Evolutionary conservation across 2,113 vertebrate species (phyloP).

Genomic region (Oenanthe melanoleuca): DNA sequence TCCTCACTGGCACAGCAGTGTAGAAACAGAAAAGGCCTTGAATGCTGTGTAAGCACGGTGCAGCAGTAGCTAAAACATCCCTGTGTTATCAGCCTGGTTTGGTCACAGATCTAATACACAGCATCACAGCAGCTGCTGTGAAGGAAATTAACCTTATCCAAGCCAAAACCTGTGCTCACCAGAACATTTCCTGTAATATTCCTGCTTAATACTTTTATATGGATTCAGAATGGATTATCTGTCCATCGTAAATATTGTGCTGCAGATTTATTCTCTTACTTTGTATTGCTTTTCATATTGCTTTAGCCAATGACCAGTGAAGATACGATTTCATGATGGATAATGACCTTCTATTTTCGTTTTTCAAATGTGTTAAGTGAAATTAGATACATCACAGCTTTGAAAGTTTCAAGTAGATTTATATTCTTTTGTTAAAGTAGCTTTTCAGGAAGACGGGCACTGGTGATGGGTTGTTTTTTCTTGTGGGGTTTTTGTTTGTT

Average conservation of each 20-base stretch:
- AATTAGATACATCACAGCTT: neutral
- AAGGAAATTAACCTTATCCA: neutral
- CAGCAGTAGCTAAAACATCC: neutral
- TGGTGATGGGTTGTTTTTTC: neutral
- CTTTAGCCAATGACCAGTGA: neutral
- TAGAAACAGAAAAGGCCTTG: neutral
- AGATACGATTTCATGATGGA: neutral
- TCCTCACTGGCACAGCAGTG: fast-evolving
- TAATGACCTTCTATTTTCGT: neutral
- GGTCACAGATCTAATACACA: neutral
- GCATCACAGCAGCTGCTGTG: neutral
- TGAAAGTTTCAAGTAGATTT: neutral
- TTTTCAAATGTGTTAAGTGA: neutral
- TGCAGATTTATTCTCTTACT: neutral
- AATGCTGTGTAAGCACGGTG: neutral
- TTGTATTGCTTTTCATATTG: neutral
- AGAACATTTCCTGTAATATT: neutral
- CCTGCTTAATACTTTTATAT: neutral
- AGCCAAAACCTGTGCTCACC: neutral
- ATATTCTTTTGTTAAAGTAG: neutral
- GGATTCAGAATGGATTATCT: neutral
- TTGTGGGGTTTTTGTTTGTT: neutral
- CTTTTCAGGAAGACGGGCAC: neutral
- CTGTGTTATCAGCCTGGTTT: neutral
- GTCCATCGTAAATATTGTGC: neutral